These are phyloP conservation scores for Dichetophora obliterata DNA, from an alignment of 2,888 invertebrate genomes.

Conservation along the genomic window DNA sequence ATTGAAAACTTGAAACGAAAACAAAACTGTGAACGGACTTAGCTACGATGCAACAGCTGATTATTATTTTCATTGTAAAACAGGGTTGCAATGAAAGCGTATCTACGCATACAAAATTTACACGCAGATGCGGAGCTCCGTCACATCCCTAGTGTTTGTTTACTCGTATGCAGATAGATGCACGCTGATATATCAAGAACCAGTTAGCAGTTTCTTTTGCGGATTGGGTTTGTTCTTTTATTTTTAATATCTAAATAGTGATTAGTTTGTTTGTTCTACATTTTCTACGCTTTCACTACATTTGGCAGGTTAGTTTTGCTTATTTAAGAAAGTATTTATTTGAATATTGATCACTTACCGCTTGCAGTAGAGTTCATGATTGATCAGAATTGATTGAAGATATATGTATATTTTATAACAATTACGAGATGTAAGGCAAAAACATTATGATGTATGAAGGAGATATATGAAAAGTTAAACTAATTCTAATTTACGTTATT, in stretches of 20 bases:
- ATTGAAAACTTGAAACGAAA: no score
- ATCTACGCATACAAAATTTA: no score
- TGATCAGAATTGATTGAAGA: conserved; percentile 51
- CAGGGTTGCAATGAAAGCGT: no score
- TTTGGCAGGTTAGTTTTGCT: neutral
- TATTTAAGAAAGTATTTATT: neutral
- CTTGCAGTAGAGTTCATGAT: conserved; percentile 48
- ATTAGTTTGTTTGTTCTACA: neutral
- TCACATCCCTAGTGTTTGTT: no score
- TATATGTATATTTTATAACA: conserved; percentile 2
- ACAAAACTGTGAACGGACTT: no score
- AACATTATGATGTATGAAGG: neutral
- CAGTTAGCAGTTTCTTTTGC: neutral
- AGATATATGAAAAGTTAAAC: neutral
- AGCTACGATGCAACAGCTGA: no score
- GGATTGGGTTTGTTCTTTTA: neutral
- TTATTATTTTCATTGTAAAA: no score
- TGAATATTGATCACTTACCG: conserved; percentile 47
- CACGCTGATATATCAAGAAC: neutral
- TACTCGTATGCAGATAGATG: neutral
- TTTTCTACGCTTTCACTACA: conserved; percentile 27
- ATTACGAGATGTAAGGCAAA: neutral
- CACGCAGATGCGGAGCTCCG: no score
- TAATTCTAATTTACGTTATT: neutral
- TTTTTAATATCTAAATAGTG: neutral